Base-by-base conservation (phyloP, 2,113 vertebrate genomes). In the Mustela lutreola region DNA sequence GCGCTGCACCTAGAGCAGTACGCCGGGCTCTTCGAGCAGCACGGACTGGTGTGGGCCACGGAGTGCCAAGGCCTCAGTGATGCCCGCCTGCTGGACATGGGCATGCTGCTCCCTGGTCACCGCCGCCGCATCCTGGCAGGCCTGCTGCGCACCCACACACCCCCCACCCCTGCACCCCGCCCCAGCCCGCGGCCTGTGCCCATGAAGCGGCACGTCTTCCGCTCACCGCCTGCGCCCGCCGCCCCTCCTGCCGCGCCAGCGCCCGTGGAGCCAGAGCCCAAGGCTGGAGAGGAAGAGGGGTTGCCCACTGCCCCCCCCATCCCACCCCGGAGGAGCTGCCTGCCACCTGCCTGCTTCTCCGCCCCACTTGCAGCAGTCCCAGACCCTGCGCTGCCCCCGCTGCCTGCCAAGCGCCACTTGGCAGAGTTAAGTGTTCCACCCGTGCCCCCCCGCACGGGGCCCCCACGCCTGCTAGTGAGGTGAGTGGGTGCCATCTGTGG, bases 1-100 rank as follows among this genome's bases (percentile, higher is more conserved):
- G 97, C 98, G 0, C 98, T 99, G 58, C 99, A 99, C 45, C 99
- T 99, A 5, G 99, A 99, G 60, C 99, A 99, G 98, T 99, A 99
- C n/a, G 89, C 92, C 0, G 95, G 98, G 0, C 98, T 94, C 39
- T 99, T 99, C 70, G 98, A 98, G 80, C 98, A 96, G 28, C 97
- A 98, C 0, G 99, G 99, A 2, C 98, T 99, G 39, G 12, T 94
- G 33, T 98, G 97, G 0, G 96, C 99, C 26, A 88, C 95, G 8
- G 99, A 99, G 11, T 99, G 99, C 97, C 98, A 96, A 67, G 97
- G 91, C 53, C 98, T 99, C 93, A 99, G 98, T 0, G 97, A 98
- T 0, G 98, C 98, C 39, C 98, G 93, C 7, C 98, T 99, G 50
- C 97, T 99, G 87, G 97, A 2, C 50, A 99, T 99, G 42, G 99